Evolutionary conservation across 2,113 vertebrate species (phyloP).

Genomic region (Gasterosteus nipponicus): DNA sequence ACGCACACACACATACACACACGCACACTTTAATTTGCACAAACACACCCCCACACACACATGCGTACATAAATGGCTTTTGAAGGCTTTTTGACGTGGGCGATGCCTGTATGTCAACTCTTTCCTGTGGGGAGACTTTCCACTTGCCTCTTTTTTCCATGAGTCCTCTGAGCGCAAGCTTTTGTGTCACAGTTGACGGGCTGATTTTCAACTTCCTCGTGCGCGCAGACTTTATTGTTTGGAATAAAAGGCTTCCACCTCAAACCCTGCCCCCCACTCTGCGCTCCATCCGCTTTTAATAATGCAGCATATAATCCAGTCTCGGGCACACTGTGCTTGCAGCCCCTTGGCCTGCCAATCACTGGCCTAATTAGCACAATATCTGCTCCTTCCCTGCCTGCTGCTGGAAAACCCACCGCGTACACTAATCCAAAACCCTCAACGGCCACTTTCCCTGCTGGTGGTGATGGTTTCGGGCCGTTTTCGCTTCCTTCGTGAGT

Average conservation of each 20-base stretch:
- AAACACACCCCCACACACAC: constrained; percentile 41
- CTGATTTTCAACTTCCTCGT: constrained; percentile 29
- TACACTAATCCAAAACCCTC: constrained; percentile 26
- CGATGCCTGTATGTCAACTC: constrained; percentile 74
- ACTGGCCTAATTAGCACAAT: constrained; percentile 47
- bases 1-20: constrained; percentile 27
- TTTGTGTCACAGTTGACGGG: constrained; percentile 35
- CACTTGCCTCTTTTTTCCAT: constrained; percentile 77
- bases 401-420: constrained; percentile 31
- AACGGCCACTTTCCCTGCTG: constrained; percentile 4
- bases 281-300: constrained; percentile 25
- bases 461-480: constrained; percentile 16
- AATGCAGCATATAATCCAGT: constrained; percentile 51
- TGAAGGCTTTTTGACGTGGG: constrained; percentile 74
- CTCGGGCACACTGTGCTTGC: constrained; percentile 33
- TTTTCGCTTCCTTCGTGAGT: constrained; percentile 12
- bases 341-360: constrained; percentile 49
- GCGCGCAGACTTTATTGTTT: constrained; percentile 24
- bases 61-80: constrained; percentile 53
- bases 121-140: constrained; percentile 84
- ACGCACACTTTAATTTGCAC: constrained; percentile 27
- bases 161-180: constrained; percentile 46
- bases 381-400: constrained; percentile 26
- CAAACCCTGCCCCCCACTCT: neutral
- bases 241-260: constrained; percentile 10